Conservation (phyloP, 2,888 invertebrate genomes). For the Podotricha telesiphe region DNA sequence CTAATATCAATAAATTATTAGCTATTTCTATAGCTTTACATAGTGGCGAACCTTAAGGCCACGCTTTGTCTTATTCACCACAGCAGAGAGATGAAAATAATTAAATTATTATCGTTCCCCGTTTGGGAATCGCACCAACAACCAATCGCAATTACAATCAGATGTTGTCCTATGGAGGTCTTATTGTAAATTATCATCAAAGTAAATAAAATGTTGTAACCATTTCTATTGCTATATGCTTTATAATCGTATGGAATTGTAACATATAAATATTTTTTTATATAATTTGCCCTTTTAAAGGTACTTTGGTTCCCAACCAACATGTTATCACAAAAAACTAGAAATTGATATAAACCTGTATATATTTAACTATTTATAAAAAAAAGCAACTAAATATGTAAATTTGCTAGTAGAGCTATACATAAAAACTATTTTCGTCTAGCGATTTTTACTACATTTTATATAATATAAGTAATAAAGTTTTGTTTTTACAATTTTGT, state of each 20-base stretch:
- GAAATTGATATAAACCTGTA: background rate
- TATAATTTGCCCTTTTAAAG: conserved; percentile 14
- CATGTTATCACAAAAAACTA: conserved; percentile 12
- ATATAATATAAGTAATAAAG: background rate
- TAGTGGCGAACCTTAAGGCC: too few relatives aligned
- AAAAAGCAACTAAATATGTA: background rate
- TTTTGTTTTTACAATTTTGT: background rate
- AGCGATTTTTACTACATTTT: background rate
- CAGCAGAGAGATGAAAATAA: too few relatives aligned
- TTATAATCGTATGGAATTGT: background rate
- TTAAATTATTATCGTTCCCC: too few relatives aligned
- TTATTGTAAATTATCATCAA: background rate
- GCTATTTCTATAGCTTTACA: too few relatives aligned
- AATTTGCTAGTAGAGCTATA: background rate
- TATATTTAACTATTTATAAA: background rate
- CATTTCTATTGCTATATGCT: background rate
- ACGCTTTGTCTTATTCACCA: too few relatives aligned
- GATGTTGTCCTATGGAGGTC: too few relatives aligned
- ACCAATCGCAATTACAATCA: too few relatives aligned
- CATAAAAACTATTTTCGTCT: background rate
- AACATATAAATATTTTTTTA: background rate
- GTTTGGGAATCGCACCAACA: too few relatives aligned
- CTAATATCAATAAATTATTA: too few relatives aligned
- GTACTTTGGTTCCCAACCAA: conserved; percentile 20
- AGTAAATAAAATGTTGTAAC: background rate